These are phyloP conservation scores for Catharus minimus DNA, from an alignment of 2,113 vertebrate species.

Conservation along the genomic window DNA sequence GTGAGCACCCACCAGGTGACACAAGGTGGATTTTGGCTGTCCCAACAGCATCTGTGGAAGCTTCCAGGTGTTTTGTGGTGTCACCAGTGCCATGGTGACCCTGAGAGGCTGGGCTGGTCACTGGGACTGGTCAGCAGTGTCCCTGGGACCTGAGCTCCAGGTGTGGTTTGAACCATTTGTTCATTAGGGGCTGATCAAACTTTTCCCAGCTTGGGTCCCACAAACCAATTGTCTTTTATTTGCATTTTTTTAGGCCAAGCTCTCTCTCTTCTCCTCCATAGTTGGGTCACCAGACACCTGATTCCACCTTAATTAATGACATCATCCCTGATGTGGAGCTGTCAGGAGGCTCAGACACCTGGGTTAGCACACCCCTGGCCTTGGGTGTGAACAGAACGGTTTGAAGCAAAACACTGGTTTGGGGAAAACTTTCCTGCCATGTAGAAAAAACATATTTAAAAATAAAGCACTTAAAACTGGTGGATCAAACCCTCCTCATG, in stretches of 20 bases:
- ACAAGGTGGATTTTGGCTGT: rapidly evolving
- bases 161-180: background rate
- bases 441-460: background rate
- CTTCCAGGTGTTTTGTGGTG: background rate
- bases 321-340: rapidly evolving
- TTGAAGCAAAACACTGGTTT: rapidly evolving
- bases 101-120: background rate
- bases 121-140: background rate
- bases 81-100: background rate
- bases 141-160: background rate
- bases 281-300: rapidly evolving
- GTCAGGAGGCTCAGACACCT: background rate
- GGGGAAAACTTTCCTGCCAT: background rate
- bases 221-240: background rate
- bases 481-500: background rate
- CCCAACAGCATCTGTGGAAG: background rate
- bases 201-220: background rate
- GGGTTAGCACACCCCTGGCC: background rate
- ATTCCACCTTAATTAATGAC: background rate
- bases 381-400: background rate
- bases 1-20: rapidly evolving
- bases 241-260: background rate
- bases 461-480: background rate
- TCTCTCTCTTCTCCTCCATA: background rate
- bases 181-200: background rate